A percentile compares a stretch with the other conserved stretches of the same genome.
These are phyloP conservation scores for Eudorcas thomsonii DNA, from an alignment of 2,113 vertebrate species.

Conservation along the genomic window DNA sequence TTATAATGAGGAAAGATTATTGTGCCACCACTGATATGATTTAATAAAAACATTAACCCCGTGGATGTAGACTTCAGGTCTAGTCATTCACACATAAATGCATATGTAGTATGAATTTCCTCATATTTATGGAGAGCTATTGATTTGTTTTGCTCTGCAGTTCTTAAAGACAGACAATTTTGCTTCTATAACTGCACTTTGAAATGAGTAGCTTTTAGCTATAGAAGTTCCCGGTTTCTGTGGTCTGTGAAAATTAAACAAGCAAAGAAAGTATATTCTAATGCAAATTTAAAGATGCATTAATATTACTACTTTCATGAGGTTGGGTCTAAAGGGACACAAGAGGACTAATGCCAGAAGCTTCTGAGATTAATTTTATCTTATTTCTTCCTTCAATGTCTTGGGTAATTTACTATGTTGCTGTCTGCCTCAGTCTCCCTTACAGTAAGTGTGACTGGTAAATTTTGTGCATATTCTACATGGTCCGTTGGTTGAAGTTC, in stretches of 20 bases:
- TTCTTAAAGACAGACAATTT: not conserved
- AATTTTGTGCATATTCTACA: not conserved
- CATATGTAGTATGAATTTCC: not conserved
- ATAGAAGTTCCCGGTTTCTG: not conserved
- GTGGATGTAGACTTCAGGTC: constrained; percentile 39
- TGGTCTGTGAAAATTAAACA: not conserved
- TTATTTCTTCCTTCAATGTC: not conserved
- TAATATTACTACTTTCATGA: not conserved
- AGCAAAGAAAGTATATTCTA: not conserved
- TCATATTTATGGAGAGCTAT: not conserved
- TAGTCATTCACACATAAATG: not conserved
- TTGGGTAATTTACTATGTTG: not conserved
- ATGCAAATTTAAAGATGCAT: not conserved
- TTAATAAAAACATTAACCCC: constrained; percentile 70
- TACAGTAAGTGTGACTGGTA: not conserved
- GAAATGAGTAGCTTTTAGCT: not conserved
- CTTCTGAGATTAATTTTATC: not conserved
- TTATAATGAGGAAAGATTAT: constrained; percentile 66
- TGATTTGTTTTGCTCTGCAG: not conserved
- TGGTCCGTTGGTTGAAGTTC: not conserved
- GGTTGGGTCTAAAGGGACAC: not conserved
- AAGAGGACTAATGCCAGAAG: not conserved
- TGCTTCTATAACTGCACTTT: not conserved
- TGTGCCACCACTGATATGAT: constrained; percentile 65
- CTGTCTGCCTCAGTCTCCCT: not conserved